phyloP scores from a whole-genome alignment of 2,113 vertebrate species.

The Notothenia coriiceps region DNA sequence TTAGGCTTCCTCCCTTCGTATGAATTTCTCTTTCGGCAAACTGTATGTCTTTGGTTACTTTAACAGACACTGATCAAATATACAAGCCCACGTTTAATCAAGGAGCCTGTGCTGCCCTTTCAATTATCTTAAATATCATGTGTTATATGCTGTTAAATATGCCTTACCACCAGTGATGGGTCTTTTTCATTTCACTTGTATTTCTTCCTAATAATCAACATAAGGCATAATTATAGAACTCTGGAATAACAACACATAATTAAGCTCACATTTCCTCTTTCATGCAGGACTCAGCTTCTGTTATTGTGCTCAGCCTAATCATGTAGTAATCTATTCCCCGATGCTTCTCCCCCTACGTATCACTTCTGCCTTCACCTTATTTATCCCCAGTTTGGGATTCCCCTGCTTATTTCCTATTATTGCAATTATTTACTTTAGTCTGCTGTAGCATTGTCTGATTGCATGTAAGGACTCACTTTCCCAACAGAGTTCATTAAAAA shows the following conservation, averaged over 20 bases:
- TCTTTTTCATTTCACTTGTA: slow-evolving; percentile 3
- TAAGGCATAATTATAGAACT: slow-evolving; percentile 14
- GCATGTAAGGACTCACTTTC: not conserved
- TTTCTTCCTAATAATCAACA: slow-evolving; percentile 32
- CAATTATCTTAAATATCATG: not conserved
- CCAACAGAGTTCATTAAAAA: slow-evolving; percentile 31
- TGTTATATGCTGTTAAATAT: not conserved
- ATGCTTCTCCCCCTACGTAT: slow-evolving; percentile 1
- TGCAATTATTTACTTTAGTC: slow-evolving; percentile 2
- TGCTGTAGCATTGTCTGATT: not conserved
- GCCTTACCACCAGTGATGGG: not conserved
- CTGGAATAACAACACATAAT: slow-evolving; percentile 11
- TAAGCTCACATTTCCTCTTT: slow-evolving; percentile 4
- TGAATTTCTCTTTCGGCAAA: slow-evolving; percentile 15
- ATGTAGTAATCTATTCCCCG: slow-evolving; percentile 30
- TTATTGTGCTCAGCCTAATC: slow-evolving; percentile 27
- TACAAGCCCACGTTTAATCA: slow-evolving; percentile 9
- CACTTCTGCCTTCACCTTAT: slow-evolving; percentile 23
- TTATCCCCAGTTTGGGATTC: not conserved
- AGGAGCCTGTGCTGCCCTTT: not conserved
- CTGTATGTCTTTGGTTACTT: slow-evolving; percentile 1
- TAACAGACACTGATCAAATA: not conserved
- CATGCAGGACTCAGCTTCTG: slow-evolving; percentile 33
- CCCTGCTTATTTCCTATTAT: not conserved
- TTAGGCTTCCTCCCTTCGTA: not conserved